These are phyloP conservation scores for Serrognathus titanus DNA, from an alignment of 2,888 invertebrate genomes.

Conservation along the genomic window DNA sequence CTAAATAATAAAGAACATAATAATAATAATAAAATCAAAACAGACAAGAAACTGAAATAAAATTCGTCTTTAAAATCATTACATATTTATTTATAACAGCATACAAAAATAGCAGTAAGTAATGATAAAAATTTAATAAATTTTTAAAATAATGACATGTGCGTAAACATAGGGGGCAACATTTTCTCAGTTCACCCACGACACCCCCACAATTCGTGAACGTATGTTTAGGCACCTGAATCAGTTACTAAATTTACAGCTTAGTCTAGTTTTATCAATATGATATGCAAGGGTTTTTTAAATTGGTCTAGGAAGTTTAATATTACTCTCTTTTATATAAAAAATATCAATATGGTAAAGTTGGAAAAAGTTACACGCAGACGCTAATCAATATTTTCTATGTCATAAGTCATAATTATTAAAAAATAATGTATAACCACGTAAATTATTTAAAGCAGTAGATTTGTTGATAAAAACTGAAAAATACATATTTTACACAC, in stretches of 20 bases:
- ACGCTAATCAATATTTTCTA: conserved; percentile 6
- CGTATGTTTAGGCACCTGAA: conserved; percentile 15
- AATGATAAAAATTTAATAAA: conserved; percentile 5
- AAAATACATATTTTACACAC: background rate
- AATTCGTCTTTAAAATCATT: no score
- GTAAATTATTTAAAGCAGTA: background rate
- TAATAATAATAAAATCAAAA: no score
- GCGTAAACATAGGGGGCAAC: conserved; percentile 11
- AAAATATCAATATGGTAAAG: no score
- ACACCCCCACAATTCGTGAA: no score
- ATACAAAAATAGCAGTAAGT: conserved; percentile 9
- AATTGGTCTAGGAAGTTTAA: background rate
- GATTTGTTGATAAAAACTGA: background rate
- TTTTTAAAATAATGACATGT: conserved; percentile 8
- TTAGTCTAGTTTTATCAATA: conserved; percentile 5
- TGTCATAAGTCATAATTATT: background rate
- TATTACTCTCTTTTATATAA: no score
- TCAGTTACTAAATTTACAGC: conserved; percentile 5
- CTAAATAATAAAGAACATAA: no score
- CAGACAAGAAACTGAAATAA: no score
- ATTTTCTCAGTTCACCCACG: no score
- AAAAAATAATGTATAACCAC: background rate
- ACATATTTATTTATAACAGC: conserved; percentile 3
- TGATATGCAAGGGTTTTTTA: conserved; percentile 14
- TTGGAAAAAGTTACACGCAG: background rate